Percentiles rank a stretch among this genome's conserved stretches.
Evolutionary conservation across 2,888 invertebrate species (phyloP).

Genomic region (Tenthredo livida): DNA sequence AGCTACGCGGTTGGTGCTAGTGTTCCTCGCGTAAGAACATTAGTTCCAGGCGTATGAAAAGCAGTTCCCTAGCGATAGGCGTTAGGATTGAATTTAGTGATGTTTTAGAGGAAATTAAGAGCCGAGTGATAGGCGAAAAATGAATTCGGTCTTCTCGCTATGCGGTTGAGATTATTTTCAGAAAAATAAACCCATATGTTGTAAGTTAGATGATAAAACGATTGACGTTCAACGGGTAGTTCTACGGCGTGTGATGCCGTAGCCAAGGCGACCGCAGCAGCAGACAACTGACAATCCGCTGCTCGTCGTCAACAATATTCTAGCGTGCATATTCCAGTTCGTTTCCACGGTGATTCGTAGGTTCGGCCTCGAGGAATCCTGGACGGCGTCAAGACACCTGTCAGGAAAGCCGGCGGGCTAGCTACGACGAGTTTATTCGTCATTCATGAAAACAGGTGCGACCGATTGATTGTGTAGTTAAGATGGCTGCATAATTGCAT

Average conservation of each 20-base stretch:
- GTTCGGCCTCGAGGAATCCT: constrained; percentile 58
- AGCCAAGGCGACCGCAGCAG: constrained; percentile 77
- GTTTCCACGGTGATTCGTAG: constrained; percentile 71
- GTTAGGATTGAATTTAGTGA: not conserved
- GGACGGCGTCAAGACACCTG: constrained; percentile 61
- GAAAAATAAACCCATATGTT: not conserved
- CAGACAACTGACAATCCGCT: constrained; percentile 75
- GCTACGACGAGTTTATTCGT: constrained; percentile 68
- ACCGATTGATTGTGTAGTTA: constrained; percentile 53
- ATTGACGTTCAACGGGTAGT: constrained; percentile 18
- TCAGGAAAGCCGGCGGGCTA: constrained; percentile 56
- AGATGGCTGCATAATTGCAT: constrained; percentile 52
- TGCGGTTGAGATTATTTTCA: not conserved
- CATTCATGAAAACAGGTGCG: constrained; percentile 76
- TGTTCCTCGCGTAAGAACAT: constrained; percentile 56
- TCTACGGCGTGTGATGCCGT: constrained; percentile 76
- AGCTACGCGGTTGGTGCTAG: constrained; percentile 37
- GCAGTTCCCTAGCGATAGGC: constrained; percentile 59
- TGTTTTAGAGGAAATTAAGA: not conserved
- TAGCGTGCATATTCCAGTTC: constrained; percentile 56
- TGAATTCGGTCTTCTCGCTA: not conserved
- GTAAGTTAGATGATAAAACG: not conserved
- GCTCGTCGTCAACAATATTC: constrained; percentile 67
- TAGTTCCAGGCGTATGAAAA: constrained; percentile 54
- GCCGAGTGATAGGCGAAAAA: not conserved